Conservation (phyloP, 2,113 vertebrate species). For the Bucco capensis region DNA sequence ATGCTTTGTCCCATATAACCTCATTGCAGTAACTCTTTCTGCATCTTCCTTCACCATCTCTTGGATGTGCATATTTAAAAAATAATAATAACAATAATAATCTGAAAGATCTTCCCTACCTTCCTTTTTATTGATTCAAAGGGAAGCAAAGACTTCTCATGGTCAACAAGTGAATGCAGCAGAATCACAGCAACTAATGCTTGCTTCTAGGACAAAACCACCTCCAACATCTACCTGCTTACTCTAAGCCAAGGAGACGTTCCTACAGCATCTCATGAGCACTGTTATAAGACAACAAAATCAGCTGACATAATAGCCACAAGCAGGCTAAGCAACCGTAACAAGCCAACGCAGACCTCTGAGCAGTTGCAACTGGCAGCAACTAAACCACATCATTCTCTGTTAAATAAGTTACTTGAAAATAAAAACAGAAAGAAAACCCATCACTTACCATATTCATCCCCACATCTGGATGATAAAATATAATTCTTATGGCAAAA, state of each 20-base stretch:
- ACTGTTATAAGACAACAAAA: neutral
- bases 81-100: too few relatives aligned
- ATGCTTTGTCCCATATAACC: neutral
- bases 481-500: constrained; percentile 74
- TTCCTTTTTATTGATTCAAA: neutral
- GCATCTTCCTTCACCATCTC: neutral
- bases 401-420: constrained; percentile 33
- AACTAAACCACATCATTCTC: neutral
- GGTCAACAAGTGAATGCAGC: neutral
- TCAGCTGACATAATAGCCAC: neutral
- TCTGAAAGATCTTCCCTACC: neutral
- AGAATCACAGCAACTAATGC: neutral
- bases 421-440: constrained; percentile 56
- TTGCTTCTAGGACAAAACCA: neutral
- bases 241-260: neutral
- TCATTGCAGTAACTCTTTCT: constrained; percentile 5
- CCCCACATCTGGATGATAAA: constrained; percentile 71
- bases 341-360: neutral
- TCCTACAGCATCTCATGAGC: neutral
- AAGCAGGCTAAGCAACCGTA: neutral
- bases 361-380: neutral
- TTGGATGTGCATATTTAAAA: neutral
- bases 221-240: neutral
- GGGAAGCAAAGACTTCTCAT: neutral
- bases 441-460: constrained; percentile 57